A percentile compares a stretch with the other conserved stretches of the same genome.
These are phyloP conservation scores for Melolontha melolontha DNA, from an alignment of 2,888 invertebrate genomes.

Conservation along the genomic window DNA sequence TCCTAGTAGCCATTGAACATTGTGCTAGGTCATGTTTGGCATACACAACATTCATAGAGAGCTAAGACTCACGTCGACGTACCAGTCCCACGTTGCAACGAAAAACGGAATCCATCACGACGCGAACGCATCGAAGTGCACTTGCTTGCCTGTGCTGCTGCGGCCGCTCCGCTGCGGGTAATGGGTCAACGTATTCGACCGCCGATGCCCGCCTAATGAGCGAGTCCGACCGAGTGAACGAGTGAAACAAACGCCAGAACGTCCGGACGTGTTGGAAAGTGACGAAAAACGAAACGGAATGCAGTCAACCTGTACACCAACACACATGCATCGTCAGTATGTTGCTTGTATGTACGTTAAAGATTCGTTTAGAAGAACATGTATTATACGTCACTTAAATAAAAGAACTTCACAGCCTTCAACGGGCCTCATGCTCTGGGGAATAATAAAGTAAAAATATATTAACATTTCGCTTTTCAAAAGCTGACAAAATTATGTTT, in stretches of 20 bases:
- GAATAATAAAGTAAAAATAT: too few relatives aligned
- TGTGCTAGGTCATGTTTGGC: slow-evolving; percentile 52
- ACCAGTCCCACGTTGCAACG: not conserved
- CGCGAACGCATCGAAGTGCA: slow-evolving; percentile 21
- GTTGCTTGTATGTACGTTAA: not conserved
- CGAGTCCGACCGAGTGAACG: slow-evolving; percentile 12
- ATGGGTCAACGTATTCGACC: slow-evolving; percentile 42
- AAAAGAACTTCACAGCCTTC: too few relatives aligned
- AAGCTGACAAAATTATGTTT: too few relatives aligned
- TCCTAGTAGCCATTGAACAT: slow-evolving; percentile 48
- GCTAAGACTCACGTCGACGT: too few relatives aligned
- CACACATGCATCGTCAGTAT: not conserved
- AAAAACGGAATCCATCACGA: not conserved
- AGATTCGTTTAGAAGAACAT: not conserved
- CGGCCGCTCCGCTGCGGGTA: slow-evolving; percentile 19
- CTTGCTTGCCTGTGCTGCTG: slow-evolving; percentile 4
- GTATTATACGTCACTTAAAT: too few relatives aligned
- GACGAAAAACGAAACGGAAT: slow-evolving; percentile 39
- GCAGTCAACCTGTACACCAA: slow-evolving; percentile 40
- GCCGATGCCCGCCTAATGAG: slow-evolving; percentile 3
- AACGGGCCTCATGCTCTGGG: too few relatives aligned
- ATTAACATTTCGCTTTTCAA: too few relatives aligned
- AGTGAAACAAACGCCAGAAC: not conserved
- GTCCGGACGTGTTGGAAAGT: slow-evolving; percentile 19
- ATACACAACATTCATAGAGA: slow-evolving; percentile 36